These are phyloP conservation scores for Atethmia centrago DNA, from an alignment of 2,888 invertebrate genomes.

Conservation along the genomic window DNA sequence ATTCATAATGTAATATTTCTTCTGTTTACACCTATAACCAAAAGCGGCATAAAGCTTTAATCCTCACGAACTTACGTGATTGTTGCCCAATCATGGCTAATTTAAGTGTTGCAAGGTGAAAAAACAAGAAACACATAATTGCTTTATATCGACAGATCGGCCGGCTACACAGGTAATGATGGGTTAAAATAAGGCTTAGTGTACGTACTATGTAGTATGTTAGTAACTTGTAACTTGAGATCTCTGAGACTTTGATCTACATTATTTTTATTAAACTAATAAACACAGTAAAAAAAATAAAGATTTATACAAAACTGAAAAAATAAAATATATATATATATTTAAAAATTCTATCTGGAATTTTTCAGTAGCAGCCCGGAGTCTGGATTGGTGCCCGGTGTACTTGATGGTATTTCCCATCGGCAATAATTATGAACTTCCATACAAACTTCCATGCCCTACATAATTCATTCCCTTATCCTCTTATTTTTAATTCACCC, in stretches of 20 bases:
- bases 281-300: neutral
- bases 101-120: constrained; percentile 65
- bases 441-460: too few species aligned
- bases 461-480: neutral
- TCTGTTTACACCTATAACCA: neutral
- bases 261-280: neutral
- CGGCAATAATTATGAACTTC: too few species aligned
- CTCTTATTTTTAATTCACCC: neutral
- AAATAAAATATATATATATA: too few species aligned
- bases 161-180: constrained; percentile 69
- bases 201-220: constrained; percentile 14
- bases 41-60: constrained; percentile 34
- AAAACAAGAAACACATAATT: constrained; percentile 73
- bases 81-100: constrained; percentile 68
- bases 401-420: neutral
- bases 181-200: constrained; percentile 62
- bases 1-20: neutral
- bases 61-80: constrained; percentile 53
- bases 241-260: too few species aligned
- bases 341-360: too few species aligned
- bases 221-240: neutral
- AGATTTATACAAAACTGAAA: neutral
- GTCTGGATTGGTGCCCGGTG: too few species aligned
- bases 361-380: too few species aligned
- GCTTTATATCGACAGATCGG: constrained; percentile 71